Evolutionary conservation across 1,140 invertebrate genomes (phyloP), one percentile per base, ranked within the genome.

Genomic region (Archegozetes longisetosus): DNA sequence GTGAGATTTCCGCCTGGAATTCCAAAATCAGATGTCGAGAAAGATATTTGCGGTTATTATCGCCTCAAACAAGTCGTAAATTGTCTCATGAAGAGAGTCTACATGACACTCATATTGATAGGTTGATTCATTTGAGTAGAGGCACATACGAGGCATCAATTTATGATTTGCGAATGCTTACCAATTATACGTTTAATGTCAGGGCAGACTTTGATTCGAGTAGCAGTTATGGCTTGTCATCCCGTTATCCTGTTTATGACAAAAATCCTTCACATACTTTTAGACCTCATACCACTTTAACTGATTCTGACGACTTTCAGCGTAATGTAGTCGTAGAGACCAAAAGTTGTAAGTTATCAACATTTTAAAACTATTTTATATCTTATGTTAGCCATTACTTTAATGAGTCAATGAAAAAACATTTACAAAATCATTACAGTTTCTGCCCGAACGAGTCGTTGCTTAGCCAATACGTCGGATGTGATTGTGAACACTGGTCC

Each of bases 401-500:
- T n/a, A n/a, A n/a, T n/a, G n/a, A n/a, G n/a, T n/a, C n/a, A n/a
- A n/a, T n/a, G n/a, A n/a, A n/a, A n/a, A n/a, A n/a, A n/a, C n/a
- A 63, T 17, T 53, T 20, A 62, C n/a, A 40, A 14, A 58, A 40
- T 48, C 2, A 32, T 25, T 24, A 23, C 66, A 86, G 84, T 86
- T 80, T 83, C 83, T 55, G 84, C 84, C 0, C 76, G 79, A 66
- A 83, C 84, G 0, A 84, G 80, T 0, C 79, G 82, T 66, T 86
- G 84, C 66, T 70, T 85, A 52, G 80, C 82, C 0, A 80, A 84
- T 62, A 81, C 79, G 1, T 84, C 82, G 17, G 84, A 85, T 67
- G 83, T 86, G 12, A 80, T 83, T 66, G 83, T 86, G n/a, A 79
- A 82, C 1, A 86, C 83, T 1, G 84, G 84, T 1, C 84, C 84